Base-by-base conservation (phyloP, 1,140 invertebrate species). In the Rhagoletis pomonella region DNA sequence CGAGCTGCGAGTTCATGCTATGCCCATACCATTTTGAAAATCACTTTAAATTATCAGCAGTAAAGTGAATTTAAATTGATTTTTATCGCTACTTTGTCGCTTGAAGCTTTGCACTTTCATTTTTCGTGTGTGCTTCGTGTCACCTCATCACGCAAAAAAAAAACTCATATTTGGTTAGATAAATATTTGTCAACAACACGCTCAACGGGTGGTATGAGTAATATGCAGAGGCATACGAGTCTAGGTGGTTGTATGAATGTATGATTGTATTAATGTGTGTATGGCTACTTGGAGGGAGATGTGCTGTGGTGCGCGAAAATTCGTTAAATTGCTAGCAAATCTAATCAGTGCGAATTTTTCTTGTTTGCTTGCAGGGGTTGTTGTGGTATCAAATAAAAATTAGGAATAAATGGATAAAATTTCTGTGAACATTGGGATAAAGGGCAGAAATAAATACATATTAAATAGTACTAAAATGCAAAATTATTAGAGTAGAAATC, bases 251-350 rank as follows among this genome's bases (percentile, higher is more conserved):
- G 60, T 67, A 29, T 14, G 64, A 67, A 19, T 69, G 39, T 44
- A 9, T 44, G 14, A 47, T 3, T 47, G 12, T 6, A 29, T 47
- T 7, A 12, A 4, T 47, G 12, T n/a, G 42, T 47, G 14, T n/a
- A 17, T 73, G 6, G 14, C 0, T 19, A 10, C 29, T 19, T 55
- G 3, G 44, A 0, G 7, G 47, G 47, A 17, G n/a, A 17, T 42
- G 73, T 81, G 73, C 44, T 81, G 17, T 81, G 73, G 2, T 81
- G 73, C 47, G 47, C 73, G 73, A 81, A 81, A 81, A 81, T 39
- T 81, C 73, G 73, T 19, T 81, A 86, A 86, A 86, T 86, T 65
- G 85, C 59, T 42, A 62, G 85, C 58, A 62, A 86, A 62, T 86
- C 58, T 62, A 86, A 86, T 86, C 85, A 86, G 85, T 62, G 85